These are phyloP conservation scores for Phataginus tetradactyla DNA, from an alignment of 2,797 vertebrate species.

Conservation along the genomic window DNA sequence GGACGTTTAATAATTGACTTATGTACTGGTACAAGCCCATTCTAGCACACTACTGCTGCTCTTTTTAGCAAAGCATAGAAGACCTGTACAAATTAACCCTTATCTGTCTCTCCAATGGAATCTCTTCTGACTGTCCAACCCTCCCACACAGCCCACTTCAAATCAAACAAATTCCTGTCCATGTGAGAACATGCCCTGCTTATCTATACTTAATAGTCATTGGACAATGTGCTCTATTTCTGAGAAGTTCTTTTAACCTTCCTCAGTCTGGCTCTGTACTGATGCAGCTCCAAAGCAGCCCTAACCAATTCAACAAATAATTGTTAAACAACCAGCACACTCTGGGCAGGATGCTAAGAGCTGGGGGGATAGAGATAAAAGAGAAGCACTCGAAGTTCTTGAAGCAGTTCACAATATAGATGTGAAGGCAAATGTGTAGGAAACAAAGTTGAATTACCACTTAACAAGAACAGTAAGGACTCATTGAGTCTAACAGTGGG, in stretches of 20 bases:
- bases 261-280: background rate
- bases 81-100: background rate
- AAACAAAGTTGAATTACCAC: background rate
- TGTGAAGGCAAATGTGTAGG: background rate
- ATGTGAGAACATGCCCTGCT: slow-evolving; percentile 12
- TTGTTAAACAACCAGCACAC: slow-evolving; percentile 17
- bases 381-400: background rate
- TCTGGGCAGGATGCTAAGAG: background rate
- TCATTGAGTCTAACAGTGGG: background rate
- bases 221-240: background rate
- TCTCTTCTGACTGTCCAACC: background rate
- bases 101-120: background rate
- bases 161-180: slow-evolving; percentile 26
- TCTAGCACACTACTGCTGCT: background rate
- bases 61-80: background rate
- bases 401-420: background rate
- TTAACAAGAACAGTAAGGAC: background rate
- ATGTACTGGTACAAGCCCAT: background rate
- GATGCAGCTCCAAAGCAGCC: background rate
- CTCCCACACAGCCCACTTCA: background rate
- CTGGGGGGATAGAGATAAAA: background rate
- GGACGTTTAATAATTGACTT: background rate
- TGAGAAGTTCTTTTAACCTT: slow-evolving; percentile 39
- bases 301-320: background rate
- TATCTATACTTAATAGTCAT: background rate